phyloP scores from a whole-genome alignment of 2,888 invertebrate genomes.

The Meloe dianella region DNA sequence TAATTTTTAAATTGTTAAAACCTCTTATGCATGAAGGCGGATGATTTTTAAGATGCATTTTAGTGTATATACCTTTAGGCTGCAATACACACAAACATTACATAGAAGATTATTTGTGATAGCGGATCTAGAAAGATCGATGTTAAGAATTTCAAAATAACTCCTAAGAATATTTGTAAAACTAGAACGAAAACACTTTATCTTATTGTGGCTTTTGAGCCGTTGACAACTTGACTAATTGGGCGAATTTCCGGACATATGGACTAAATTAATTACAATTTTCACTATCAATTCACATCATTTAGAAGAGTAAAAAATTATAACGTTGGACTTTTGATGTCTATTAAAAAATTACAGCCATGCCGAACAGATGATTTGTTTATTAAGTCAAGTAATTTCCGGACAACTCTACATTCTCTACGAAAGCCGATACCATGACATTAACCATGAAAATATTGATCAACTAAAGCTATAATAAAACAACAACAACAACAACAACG shows the following conservation, averaged over 20 bases:
- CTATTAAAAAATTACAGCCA: too few species aligned
- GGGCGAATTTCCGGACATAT: too few species aligned
- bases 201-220: too few species aligned
- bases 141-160: background rate
- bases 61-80: background rate
- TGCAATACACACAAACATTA: background rate
- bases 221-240: too few species aligned
- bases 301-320: too few species aligned
- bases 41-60: constrained; percentile 2
- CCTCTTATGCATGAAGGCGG: background rate
- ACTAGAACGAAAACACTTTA: too few species aligned
- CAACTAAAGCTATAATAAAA: too few species aligned
- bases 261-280: too few species aligned
- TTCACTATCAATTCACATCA: too few species aligned
- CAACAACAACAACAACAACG: background rate
- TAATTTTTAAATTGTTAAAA: constrained; percentile 6
- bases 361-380: too few species aligned
- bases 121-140: background rate
- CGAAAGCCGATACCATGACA: background rate
- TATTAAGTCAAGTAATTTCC: background rate
- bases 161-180: too few species aligned
- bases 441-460: background rate
- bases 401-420: background rate
- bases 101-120: background rate
- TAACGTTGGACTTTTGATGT: too few species aligned